phyloP scores from a whole-genome alignment of 2,888 invertebrate genomes.

The Drosophila heteroneura region DNA sequence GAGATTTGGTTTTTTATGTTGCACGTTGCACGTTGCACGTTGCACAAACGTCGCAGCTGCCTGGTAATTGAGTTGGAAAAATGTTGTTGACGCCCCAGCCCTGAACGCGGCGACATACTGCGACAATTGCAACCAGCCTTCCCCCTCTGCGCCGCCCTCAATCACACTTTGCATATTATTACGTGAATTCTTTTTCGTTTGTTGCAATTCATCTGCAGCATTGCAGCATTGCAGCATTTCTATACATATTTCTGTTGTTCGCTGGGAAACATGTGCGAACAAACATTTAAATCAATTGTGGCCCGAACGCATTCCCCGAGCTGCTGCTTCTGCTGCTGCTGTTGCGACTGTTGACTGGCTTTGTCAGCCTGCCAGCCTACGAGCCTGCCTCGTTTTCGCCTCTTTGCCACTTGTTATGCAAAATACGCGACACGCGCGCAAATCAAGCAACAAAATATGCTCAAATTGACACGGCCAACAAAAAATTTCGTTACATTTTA shows the following conservation, averaged over 20 bases:
- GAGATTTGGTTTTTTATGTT: conserved; percentile 62
- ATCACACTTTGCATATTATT: conserved; percentile 72
- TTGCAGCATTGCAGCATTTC: conserved; percentile 16
- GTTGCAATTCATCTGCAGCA: conserved; percentile 33
- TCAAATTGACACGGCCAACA: conserved; percentile 49
- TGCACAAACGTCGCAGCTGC: conserved; percentile 74
- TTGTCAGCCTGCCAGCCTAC: not conserved
- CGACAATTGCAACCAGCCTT: conserved; percentile 66
- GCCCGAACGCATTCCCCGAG: conserved; percentile 44
- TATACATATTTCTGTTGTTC: conserved; percentile 21
- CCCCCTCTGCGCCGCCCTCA: conserved; percentile 3
- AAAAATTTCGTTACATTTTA: conserved; percentile 33
- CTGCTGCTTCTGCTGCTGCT: not conserved
- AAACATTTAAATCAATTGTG: conserved; percentile 80
- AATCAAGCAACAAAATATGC: conserved; percentile 68
- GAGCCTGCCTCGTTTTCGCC: not conserved
- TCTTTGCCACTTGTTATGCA: conserved; percentile 71
- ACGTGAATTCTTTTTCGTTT: conserved; percentile 61
- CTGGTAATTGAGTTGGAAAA: conserved; percentile 79
- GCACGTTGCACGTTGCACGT: conserved; percentile 67
- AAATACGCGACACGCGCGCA: conserved; percentile 71
- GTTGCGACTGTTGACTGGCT: conserved; percentile 4
- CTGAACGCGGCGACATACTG: conserved; percentile 64
- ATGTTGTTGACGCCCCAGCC: conserved; percentile 74
- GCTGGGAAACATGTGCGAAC: conserved; percentile 70